A percentile compares a stretch with the other conserved stretches of the same genome.
Conservation (phyloP, 2,797 vertebrate genomes). For the Intellagama lesueurii region DNA sequence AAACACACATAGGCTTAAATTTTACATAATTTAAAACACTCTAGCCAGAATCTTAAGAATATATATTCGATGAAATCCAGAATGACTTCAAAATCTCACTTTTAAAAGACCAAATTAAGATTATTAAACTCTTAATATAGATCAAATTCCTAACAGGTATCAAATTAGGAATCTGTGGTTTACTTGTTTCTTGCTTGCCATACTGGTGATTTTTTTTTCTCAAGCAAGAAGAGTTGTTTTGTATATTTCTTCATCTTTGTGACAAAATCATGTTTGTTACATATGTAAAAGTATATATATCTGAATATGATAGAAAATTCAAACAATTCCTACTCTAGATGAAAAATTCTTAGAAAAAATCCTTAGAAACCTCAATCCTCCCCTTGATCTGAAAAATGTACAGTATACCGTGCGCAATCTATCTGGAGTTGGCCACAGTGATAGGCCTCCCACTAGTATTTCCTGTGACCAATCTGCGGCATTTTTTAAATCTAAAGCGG, state of each 20-base stretch:
- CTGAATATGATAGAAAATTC: not conserved
- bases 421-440: too few species aligned
- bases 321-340: not conserved
- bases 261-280: not conserved
- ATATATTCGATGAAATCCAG: not conserved
- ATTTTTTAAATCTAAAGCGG: too few species aligned
- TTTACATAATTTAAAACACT: not conserved
- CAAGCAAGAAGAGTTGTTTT: not conserved
- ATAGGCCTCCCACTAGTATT: too few species aligned
- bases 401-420: not conserved
- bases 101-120: not conserved
- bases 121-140: too few species aligned
- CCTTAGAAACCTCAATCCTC: not conserved
- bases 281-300: not conserved
- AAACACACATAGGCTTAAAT: not conserved
- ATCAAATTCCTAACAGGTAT: too few species aligned
- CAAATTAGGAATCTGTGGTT: not conserved
- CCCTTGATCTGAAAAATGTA: not conserved
- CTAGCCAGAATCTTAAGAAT: not conserved
- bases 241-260: not conserved
- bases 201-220: not conserved
- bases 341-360: not conserved
- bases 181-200: not conserved
- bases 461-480: too few species aligned
- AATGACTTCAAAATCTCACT: not conserved